These are phyloP conservation scores for Wiebesia pumilae DNA, from an alignment of 1,140 invertebrate genomes.

Conservation along the genomic window DNA sequence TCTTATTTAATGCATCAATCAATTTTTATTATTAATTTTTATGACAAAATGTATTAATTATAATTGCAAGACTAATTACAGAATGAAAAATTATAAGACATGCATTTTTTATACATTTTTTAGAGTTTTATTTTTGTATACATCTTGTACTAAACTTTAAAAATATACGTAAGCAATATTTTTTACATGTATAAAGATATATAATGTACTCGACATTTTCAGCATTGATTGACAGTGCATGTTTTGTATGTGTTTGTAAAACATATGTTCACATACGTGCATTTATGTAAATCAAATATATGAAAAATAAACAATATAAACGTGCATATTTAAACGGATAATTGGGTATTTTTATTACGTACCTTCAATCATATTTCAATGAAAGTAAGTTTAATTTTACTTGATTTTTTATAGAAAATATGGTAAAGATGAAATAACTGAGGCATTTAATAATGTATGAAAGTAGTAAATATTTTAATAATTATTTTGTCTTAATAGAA, in stretches of 20 bases:
- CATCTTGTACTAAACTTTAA: background rate
- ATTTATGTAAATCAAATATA: too few species aligned
- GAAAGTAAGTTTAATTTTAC: too few species aligned
- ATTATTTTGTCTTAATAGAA: background rate
- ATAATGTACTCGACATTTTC: too few species aligned
- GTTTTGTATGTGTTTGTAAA: too few species aligned
- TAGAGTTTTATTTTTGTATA: background rate
- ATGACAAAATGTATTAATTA: background rate
- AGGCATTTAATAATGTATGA: too few species aligned
- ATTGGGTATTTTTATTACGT: background rate
- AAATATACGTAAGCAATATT: conserved; percentile 23
- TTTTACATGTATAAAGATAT: conserved; percentile 39
- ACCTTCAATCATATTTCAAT: background rate
- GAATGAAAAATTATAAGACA: background rate
- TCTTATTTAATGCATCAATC: too few species aligned
- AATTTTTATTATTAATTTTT: background rate
- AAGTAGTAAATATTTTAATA: background rate
- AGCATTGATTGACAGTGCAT: too few species aligned
- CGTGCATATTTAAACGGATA: background rate
- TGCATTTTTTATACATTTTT: background rate
- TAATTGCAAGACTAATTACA: background rate
- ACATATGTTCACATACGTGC: too few species aligned
- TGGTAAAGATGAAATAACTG: too few species aligned
- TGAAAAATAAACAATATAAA: too few species aligned
- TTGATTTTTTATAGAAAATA: too few species aligned